Percentiles rank a stretch among this genome's conserved stretches.
Evolutionary conservation across 1,140 invertebrate genomes (phyloP).

Genomic region (Drosophila melanogaster): Release_6_plus_ISO1_MT NC_004354.4:6890501-6891000

Average conservation of each 20-base stretch:
- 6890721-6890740: conserved; percentile 64
- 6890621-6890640: background rate
- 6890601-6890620: background rate
- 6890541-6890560: too few relatives aligned
- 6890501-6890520: too few relatives aligned
- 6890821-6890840: conserved; percentile 12
- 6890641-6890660: background rate
- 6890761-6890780: conserved; percentile 68
- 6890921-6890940: conserved; percentile 6
- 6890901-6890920: background rate
- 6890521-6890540: too few relatives aligned
- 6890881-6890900: conserved; percentile 26
- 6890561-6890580: too few relatives aligned
- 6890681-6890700: conserved; percentile 7
- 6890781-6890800: conserved; percentile 49
- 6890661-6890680: conserved; percentile 27
- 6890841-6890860: too few relatives aligned
- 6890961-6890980: too few relatives aligned
- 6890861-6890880: conserved; percentile 8
- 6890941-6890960: background rate
- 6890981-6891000: conserved; percentile 9
- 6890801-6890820: conserved; percentile 8
- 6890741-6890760: conserved; percentile 50
- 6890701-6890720: conserved; percentile 57
- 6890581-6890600: background rate